Base-by-base conservation (phyloP, 2,113 vertebrate species). In the Ictalurus furcatus region DNA sequence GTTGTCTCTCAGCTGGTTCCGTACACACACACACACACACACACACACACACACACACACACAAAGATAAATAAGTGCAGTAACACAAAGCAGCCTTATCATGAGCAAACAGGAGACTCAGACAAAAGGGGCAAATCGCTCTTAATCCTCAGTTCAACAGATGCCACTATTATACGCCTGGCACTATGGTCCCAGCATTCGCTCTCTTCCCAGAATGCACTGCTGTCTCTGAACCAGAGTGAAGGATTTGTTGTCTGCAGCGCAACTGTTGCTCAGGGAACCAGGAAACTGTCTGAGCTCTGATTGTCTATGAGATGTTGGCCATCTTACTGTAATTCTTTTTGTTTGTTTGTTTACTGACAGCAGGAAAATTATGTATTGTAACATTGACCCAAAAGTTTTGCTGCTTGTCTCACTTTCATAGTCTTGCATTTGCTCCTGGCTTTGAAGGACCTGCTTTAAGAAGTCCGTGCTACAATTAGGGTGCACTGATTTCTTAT, bases 111-210 rank as follows among this genome's bases (percentile, higher is more conserved):
- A 95, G 94, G 90, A 94, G 90, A 93, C 91, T 65, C 81, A 76
- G 73, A 95, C 94, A 95, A 95, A 95, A 92, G 91, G 89, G 83
- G 84, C 88, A 87, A 89, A 94, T 94, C 92, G 88, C 87, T 86
- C 90, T 92, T 94, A 94, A 95, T 95, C 94, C 95, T 91, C 93
- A 92, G 91, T 93, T 93, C 93, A 95, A 95, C 94, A 96, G 92
- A 92, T 92, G 92, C 89, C 91, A 84, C 91, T 92, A 92, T 93
- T 93, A 92, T 92, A 87, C 34, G 89, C 94, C 92, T 91, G 86
- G 91, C 93, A 94, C 89, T 88, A 89, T 91, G 91, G 93, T 92
- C 93, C 90, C 90, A 54, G n/a, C n/a, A 83, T 80, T 84, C 54
- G 14, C 92, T 90, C 90, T 91, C 92, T 94, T 93, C 87, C 93